Evolutionary conservation across 64 coral and sea anemone species (phyloP).

Genomic region (Montipora foliosa): DNA sequence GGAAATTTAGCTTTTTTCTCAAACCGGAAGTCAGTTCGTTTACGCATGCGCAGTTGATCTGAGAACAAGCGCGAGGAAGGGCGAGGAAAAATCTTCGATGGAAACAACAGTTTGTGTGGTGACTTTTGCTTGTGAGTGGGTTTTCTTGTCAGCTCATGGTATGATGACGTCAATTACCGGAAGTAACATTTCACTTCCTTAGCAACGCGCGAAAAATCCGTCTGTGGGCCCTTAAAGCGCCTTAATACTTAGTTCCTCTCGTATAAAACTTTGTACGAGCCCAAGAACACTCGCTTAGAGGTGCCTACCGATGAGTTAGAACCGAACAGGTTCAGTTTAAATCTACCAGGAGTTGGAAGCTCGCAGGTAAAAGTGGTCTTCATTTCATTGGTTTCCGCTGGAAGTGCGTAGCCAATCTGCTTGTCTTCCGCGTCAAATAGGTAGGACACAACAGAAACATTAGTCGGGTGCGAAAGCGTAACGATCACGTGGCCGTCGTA

Average conservation of each 20-base stretch:
- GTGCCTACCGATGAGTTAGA: conserved; percentile 1
- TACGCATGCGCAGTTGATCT: too few species aligned
- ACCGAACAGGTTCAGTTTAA: conserved; percentile 74
- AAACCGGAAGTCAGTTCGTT: too few species aligned
- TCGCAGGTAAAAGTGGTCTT: conserved; percentile 62
- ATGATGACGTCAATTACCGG: too few species aligned
- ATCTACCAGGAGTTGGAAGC: conserved; percentile 69
- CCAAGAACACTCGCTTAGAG: conserved; percentile 21
- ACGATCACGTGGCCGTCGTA: conserved; percentile 33
- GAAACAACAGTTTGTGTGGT: too few species aligned
- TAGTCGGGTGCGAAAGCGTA: conserved; percentile 39
- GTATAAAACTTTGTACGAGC: conserved; percentile 48
- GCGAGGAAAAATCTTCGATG: too few species aligned
- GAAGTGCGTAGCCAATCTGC: conserved; percentile 50
- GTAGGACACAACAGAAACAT: conserved; percentile 41
- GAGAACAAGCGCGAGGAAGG: too few species aligned
- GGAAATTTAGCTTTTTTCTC: too few species aligned
- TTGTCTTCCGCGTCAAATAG: conserved; percentile 58
- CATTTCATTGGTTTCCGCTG: conserved; percentile 26
- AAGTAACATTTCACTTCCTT: too few species aligned
- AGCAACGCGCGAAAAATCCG: too few species aligned
- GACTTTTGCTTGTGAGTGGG: too few species aligned
- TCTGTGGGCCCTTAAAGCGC: too few species aligned
- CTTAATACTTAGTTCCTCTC: neutral
- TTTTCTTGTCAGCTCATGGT: too few species aligned